phyloP scores from a whole-genome alignment of 2,113 vertebrate species.

The Oncorhynchus nerka region DNA sequence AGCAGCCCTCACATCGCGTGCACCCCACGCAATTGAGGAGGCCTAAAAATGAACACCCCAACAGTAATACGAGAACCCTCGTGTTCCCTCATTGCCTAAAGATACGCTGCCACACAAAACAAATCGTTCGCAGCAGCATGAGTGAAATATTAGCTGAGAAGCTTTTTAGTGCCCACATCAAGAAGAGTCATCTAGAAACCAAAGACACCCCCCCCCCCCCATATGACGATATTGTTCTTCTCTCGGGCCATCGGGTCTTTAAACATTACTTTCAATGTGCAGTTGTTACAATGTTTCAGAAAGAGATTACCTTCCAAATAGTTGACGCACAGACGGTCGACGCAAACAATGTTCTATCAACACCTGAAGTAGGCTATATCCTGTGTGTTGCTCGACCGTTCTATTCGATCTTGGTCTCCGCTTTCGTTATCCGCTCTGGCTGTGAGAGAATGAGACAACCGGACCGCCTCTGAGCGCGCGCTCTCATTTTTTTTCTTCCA shows the following conservation, averaged over 20 bases:
- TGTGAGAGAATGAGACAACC: conserved; percentile 52
- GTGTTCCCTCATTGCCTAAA: not conserved
- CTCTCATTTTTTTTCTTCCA: conserved; percentile 1
- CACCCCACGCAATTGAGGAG: conserved; percentile 34
- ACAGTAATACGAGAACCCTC: conserved; percentile 24
- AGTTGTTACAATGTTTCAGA: conserved; percentile 9
- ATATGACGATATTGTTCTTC: conserved; percentile 34
- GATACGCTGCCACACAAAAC: not conserved
- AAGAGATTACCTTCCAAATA: conserved; percentile 43
- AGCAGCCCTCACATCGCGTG: not conserved
- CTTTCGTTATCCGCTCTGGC: conserved; percentile 14
- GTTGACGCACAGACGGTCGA: conserved; percentile 33
- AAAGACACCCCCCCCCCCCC: conserved; percentile 56
- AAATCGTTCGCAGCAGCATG: not conserved
- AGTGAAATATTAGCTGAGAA: conserved; percentile 1
- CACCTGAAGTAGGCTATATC: conserved; percentile 38
- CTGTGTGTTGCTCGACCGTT: conserved; percentile 14
- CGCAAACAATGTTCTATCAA: conserved; percentile 23
- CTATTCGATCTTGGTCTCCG: conserved; percentile 13
- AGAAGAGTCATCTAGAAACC: conserved; percentile 52
- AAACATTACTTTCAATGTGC: conserved; percentile 14
- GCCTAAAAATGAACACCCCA: conserved; percentile 11
- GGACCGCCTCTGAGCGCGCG: conserved; percentile 58
- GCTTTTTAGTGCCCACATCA: conserved; percentile 36
- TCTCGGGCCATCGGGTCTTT: conserved; percentile 11